Base-by-base conservation (phyloP, 2,888 invertebrate species). In the Stenchaetothrips biformis region DNA sequence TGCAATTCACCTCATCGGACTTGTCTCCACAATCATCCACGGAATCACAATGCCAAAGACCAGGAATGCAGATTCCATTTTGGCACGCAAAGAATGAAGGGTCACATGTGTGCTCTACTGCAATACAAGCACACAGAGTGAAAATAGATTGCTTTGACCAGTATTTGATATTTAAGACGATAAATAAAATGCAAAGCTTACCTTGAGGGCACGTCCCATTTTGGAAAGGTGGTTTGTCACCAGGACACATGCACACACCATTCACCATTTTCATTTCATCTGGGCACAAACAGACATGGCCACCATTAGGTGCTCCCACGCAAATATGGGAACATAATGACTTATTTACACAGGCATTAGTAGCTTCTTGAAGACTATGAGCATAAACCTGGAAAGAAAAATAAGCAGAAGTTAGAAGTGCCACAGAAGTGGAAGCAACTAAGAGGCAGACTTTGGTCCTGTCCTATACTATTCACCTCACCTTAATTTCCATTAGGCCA, bases 401-500 rank as follows among this genome's bases (percentile, higher is more conserved):
- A 74, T n/a, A n/a, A 74, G 25, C 79, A 0, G 77, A 81, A 78
- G 37, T 37, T 79, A 16, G 80, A 59, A 67, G 7, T 79, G 8
- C 18, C 25, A 0, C 21, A 67, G 37, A 49, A 9, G 18, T 67
- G 59, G 48, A 3, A 37, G 37, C 37, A 37, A 37, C 37, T 37
- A 4, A 37, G 4, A 37, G 4, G 4, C 37, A 37, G 4, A 37
- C 37, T 37, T 1, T 37, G 37, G 37, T 37, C 37, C 37, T 37
- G 37, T 37, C 4, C 37, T 37, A 37, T 4, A 4, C 37, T 37
- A 37, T 37, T 37, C 37, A 37, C 77, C 86, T 82, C 27, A 88
- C 86, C 85, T 94, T 96, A 82, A 97, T 86, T 85, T 95, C 96
- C 94, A 95, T 95, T 79, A 95, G 86, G 2, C 94, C 92, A 0